phyloP scores from a whole-genome alignment of 2,113 vertebrate genomes.

The western clawed frog (Xenopus tropicalis) region UCB_Xtro_10.0 CM004450.2:1628001-1628500 shows the following conservation, averaged over 20 bases:
- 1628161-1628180: constrained; percentile 89
- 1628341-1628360: constrained; percentile 70
- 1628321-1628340: constrained; percentile 95
- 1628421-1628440: not conserved
- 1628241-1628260: constrained; percentile 91
- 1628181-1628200: constrained; percentile 94
- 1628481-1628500: no score
- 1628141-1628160: constrained; percentile 80
- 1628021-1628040: constrained; percentile 93
- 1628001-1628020: constrained; percentile 97
- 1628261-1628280: constrained; percentile 97
- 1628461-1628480: no score
- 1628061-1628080: constrained; percentile 92
- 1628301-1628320: constrained; percentile 82
- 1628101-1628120: constrained; percentile 55
- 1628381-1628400: not conserved
- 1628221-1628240: constrained; percentile 92
- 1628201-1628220: constrained; percentile 82
- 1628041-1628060: constrained; percentile 93
- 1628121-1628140: constrained; percentile 55
- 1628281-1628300: constrained; percentile 93
- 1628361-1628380: not conserved
- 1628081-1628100: constrained; percentile 41
- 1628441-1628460: no score
- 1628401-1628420: constrained; percentile 9